Evolutionary conservation across 2,888 invertebrate species (phyloP), one percentile per base, ranked within the genome.

Genomic region (Napeogenes sylphis): DNA sequence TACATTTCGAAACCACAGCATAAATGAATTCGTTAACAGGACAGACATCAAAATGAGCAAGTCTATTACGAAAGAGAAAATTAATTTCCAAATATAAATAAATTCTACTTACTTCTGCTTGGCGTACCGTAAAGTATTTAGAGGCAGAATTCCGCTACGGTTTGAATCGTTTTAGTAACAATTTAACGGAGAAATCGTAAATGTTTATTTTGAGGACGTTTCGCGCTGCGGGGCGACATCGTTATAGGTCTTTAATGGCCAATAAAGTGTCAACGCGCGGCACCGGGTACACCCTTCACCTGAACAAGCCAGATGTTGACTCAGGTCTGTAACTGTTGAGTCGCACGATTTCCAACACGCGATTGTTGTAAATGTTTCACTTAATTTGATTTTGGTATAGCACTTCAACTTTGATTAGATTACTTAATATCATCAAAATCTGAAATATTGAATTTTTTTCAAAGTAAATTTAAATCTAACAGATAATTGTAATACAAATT

Each of bases 61-160:
- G 77, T 84, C 76, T 76, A 83, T 85, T 83, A 83, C 75, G 78
- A 77, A 71, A 70, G 70, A 81, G 79, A 78, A 85, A 86, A 86
- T 87, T 84, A 87, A 86, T 86, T 83, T 82, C 74, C 80, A 80
- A 87, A 88, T 84, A 87, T 85, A 88, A 87, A 87, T 87, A 85
- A 87, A 88, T 87, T 86, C 80, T 79, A 80, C 87, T 89, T 85
- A 84, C 81, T 87, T 85, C 83, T 83, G 83, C 83, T 84, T 79
- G 80, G 79, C 82, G 82, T 80, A 82, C 82, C 82, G 81, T 85
- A 82, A 84, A 82, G 83, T 81, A 82, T 85, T 87, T 83, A 85
- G 81, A 72, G 45, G 54, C 42, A 55, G 59, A 59, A 78, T 73
- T 72, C 76, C 77, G 75, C 75, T 78, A 77, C 74, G 75, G 75